A percentile compares a stretch with the other conserved stretches of the same genome.
phyloP scores from a whole-genome alignment of 1,140 invertebrate species.

The Drosophila erecta region DNA sequence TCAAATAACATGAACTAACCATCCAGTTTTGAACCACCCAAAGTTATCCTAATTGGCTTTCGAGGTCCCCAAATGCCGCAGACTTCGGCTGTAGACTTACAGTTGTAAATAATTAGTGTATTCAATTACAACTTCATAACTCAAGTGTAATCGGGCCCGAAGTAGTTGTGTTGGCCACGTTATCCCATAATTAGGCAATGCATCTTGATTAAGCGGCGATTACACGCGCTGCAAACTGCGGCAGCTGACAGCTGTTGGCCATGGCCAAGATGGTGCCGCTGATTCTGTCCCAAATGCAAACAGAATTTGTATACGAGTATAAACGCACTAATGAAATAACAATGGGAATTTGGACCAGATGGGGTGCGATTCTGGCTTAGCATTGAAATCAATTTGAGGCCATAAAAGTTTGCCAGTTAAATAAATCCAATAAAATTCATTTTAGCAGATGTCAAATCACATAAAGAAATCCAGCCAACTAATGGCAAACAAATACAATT shows the following conservation, averaged over 20 bases:
- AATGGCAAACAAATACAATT: conserved; percentile 53
- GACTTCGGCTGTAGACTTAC: conserved; percentile 36
- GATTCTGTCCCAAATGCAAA: conserved; percentile 19
- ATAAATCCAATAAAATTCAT: conserved; percentile 42
- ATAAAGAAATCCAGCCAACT: conserved; percentile 27
- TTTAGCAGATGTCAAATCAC: conserved; percentile 57
- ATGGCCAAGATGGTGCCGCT: conserved; percentile 6
- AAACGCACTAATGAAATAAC: conserved; percentile 16
- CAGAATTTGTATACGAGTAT: background rate
- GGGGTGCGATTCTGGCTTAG: conserved; percentile 13
- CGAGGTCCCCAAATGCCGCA: conserved; percentile 40
- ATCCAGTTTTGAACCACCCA: background rate
- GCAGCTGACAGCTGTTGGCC: conserved; percentile 38
- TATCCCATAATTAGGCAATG: conserved; percentile 58
- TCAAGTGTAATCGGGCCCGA: conserved; percentile 13
- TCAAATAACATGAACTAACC: conserved; percentile 15
- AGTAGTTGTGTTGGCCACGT: conserved; percentile 26
- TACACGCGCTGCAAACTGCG: conserved; percentile 46
- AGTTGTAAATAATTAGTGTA: conserved; percentile 57
- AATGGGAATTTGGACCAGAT: conserved; percentile 6
- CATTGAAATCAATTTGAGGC: conserved; percentile 29
- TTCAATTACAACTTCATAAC: conserved; percentile 77
- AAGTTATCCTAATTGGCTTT: conserved; percentile 45
- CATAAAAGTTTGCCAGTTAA: conserved; percentile 29
- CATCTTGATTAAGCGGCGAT: conserved; percentile 57